Evolutionary conservation across 2,113 vertebrate species (phyloP).

Genomic region (Perccottus glenii): DNA sequence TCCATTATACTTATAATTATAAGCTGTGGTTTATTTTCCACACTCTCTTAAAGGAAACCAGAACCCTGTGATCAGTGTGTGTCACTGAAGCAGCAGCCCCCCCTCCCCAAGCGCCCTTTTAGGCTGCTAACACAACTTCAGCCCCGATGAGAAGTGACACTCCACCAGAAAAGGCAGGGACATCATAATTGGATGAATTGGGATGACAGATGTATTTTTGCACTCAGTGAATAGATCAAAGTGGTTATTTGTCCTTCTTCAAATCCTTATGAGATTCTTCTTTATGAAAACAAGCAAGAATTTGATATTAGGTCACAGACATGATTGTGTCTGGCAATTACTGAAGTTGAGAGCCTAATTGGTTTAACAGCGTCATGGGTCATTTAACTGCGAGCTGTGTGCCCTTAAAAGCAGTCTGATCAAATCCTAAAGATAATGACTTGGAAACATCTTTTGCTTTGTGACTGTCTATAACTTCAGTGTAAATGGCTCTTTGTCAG

Average conservation of each 20-base stretch:
- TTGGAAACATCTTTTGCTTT: slow-evolving; percentile 41
- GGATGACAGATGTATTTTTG: slow-evolving; percentile 21
- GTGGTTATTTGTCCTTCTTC: slow-evolving; percentile 29
- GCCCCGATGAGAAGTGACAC: slow-evolving; percentile 51
- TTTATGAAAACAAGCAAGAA: not conserved
- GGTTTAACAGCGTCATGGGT: slow-evolving; percentile 3
- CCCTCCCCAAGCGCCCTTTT: slow-evolving; percentile 10
- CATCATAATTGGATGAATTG: slow-evolving; percentile 40
- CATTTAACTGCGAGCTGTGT: slow-evolving; percentile 20
- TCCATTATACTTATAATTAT: slow-evolving; percentile 11
- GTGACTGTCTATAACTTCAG: slow-evolving; percentile 23
- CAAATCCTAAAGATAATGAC: slow-evolving; percentile 42
- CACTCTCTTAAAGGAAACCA: no score
- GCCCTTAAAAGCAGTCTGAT: slow-evolving; percentile 40
- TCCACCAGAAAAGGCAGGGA: slow-evolving; percentile 28
- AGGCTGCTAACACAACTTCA: slow-evolving; percentile 31
- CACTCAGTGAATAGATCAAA: slow-evolving; percentile 27
- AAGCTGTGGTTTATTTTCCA: no score
- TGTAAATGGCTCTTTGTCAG: slow-evolving; percentile 48
- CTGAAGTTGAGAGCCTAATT: slow-evolving; percentile 14
- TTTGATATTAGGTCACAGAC: slow-evolving; percentile 6
- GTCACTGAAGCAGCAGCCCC: slow-evolving; percentile 35
- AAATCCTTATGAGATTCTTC: slow-evolving; percentile 22
- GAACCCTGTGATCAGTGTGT: slow-evolving; percentile 32
- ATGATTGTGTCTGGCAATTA: slow-evolving; percentile 26